Evolutionary conservation across 92 coral and sea anemone species (phyloP).

Genomic region (Scolanthus callimorphus): DNA sequence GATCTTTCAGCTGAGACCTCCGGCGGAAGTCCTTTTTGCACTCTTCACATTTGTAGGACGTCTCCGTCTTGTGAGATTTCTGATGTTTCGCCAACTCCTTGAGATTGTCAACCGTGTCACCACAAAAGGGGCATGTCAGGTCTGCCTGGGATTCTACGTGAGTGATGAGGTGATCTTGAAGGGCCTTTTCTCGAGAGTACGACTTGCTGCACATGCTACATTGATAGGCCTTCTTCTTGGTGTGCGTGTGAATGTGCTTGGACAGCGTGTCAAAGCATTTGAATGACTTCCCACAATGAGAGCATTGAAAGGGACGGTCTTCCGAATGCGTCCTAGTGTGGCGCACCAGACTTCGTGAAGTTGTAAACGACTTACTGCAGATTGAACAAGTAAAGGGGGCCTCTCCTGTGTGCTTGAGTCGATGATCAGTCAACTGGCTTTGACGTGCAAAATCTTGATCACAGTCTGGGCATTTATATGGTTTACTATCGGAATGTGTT

Average conservation of each 20-base stretch:
- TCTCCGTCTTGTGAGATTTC: conserved; percentile 41
- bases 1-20: conserved; percentile 32
- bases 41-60: conserved; percentile 31
- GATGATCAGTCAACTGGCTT: conserved; percentile 41
- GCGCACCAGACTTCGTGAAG: conserved; percentile 32
- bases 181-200: conserved; percentile 28
- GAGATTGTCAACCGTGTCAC: conserved; percentile 13
- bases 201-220: conserved; percentile 45
- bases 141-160: conserved; percentile 14
- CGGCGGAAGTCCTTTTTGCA: conserved; percentile 44
- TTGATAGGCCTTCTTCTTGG: conserved; percentile 40
- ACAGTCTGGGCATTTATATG: conserved; percentile 40
- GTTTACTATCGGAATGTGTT: conserved; percentile 37
- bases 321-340: conserved; percentile 40
- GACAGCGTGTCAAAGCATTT: conserved; percentile 34
- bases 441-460: conserved; percentile 22
- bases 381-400: conserved; percentile 44
- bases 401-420: conserved; percentile 48
- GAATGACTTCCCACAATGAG: conserved; percentile 36
- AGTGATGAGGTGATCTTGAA: conserved; percentile 30
- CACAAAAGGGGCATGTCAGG: conserved; percentile 19
- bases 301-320: conserved; percentile 37
- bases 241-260: conserved; percentile 35
- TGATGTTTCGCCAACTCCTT: conserved; percentile 28
- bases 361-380: conserved; percentile 47